Base-by-base conservation (phyloP, 2,113 vertebrate genomes). In the Cololabis saira region DNA sequence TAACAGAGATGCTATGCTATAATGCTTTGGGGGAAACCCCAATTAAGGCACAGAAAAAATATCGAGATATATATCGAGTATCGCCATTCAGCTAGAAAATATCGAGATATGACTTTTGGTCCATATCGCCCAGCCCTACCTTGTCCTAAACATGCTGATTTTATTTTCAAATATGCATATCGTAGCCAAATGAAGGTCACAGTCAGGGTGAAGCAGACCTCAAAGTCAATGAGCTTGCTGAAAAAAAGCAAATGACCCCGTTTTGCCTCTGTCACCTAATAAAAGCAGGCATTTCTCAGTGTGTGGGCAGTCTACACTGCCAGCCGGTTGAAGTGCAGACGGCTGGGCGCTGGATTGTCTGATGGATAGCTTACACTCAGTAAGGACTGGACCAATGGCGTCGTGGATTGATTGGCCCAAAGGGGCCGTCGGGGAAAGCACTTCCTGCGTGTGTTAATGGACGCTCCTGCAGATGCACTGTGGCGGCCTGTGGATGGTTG, bases 371-470 rank as follows among this genome's bases (percentile, higher is more conserved):
- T 81, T 85, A 80, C 71, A 86, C 82, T 86, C 64, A 17, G 75
- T 50, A 61, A 85, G 59, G 78, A 79, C 81, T 61, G 82, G 80
- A 84, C 81, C 83, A 76, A 87, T 85, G 86, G 90, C 85, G 83
- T 86, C 76, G 27, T 63, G 81, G 85, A 89, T 84, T 89, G 87
- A 90, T 89, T 91, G 87, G 84, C 84, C 82, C 85, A 80, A 85
- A 83, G 85, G 88, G 87, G 85, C 81, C 18, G 76, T 86, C 74
- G 77, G 78, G 73, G 69, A 80, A 76, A 84, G 88, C 85, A 83
- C 83, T 88, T 91, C 88, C 88, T 91, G 88, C 81, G 70, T 80
- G 81, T 89, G 90, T 90, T 92, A 90, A 92, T 88, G 90, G 89
- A 91, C 67, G 50, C 78, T 88, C 66, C 77, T 76, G 73, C 66